phyloP scores from a whole-genome alignment of 2,797 vertebrate species.

The Helostoma temminkii region DNA sequence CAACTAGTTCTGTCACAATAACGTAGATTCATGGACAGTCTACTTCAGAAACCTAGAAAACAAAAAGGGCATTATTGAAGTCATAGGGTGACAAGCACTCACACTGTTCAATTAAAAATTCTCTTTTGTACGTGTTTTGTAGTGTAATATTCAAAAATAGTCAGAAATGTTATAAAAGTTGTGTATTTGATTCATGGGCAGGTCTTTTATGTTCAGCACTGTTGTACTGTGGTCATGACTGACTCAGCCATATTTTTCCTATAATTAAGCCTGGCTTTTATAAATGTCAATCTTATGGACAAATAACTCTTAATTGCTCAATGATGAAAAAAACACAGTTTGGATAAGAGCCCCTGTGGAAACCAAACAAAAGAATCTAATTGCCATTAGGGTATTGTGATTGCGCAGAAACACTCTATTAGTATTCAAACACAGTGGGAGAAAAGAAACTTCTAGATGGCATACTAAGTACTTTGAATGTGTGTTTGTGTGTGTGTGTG shows the following conservation, averaged over 20 bases:
- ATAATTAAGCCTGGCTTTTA: conserved; percentile 80
- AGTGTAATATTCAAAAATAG: conserved; percentile 15
- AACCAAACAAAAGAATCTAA: conserved; percentile 85
- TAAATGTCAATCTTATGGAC: conserved; percentile 85
- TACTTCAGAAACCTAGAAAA: conserved; percentile 30
- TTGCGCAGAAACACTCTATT: conserved; percentile 83
- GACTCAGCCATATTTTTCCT: conserved; percentile 70
- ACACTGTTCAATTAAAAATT: conserved; percentile 33
- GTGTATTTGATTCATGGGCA: conserved; percentile 37
- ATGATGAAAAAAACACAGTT: conserved; percentile 76
- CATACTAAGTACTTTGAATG: conserved; percentile 80
- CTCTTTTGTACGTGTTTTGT: conserved; percentile 20
- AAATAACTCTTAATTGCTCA: conserved; percentile 87
- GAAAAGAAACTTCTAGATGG: conserved; percentile 85
- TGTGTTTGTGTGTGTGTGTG: conserved; percentile 43
- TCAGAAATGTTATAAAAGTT: conserved; percentile 20
- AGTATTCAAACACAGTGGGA: conserved; percentile 85
- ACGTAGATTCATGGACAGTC: conserved; percentile 23
- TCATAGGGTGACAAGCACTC: neutral
- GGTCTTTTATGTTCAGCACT: conserved; percentile 44
- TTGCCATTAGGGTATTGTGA: conserved; percentile 85
- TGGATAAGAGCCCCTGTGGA: conserved; percentile 84
- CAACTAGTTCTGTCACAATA: conserved; percentile 42
- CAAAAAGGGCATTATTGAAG: conserved; percentile 51
- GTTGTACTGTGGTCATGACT: conserved; percentile 57